Evolutionary conservation across 2,797 vertebrate species (phyloP), one percentile per base, ranked within the genome.

Genomic region (Hypotaenidia philippensis): DNA sequence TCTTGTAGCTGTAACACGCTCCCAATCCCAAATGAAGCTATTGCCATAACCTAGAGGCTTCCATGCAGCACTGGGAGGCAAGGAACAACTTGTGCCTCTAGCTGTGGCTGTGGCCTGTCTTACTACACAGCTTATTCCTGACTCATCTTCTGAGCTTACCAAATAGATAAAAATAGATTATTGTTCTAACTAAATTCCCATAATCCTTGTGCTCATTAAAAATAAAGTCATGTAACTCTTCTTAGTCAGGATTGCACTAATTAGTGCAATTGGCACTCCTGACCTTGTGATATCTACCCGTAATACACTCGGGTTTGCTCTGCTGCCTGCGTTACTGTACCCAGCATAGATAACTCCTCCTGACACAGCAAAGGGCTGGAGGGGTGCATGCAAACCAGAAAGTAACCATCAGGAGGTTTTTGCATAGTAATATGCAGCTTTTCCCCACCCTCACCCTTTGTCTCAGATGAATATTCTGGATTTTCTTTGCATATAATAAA

Each of bases 81-180:
- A 81, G 23, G 25, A 76, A 40, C 41, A 21, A 79, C 55, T 44
- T 90, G 25, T 49, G 60, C 59, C 86, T 83, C 36, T 60, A 41
- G 70, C 63, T 86, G 74, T 88, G 36, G 27, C 78, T 86, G 74
- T 88, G 36, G 31, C 78, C 83, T 83, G 4, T 72, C 63, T 89
- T 69, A 53, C 83, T 60, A 12, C 26, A 61, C 70, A 89, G 81
- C 60, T 93, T 92, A 79, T 52, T 95, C 72, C 89, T 44, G 78
- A 93, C 82, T 87, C 84, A 92, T 92, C 68, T 87, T 89, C 84
- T 72, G 50, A 91, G 65, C 65, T 94, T 86, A 93, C 89, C 83
- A 78, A 90, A 91, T 64, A 70, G 90, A 91, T 88, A 95, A 95
- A 96, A 95, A 93, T 94, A 95, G 93, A 90, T 87, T 70, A 93